Evolutionary conservation across 1,140 invertebrate genomes (phyloP), one percentile per base, ranked within the genome.

Genomic region (Hyles euphorbiae): DNA sequence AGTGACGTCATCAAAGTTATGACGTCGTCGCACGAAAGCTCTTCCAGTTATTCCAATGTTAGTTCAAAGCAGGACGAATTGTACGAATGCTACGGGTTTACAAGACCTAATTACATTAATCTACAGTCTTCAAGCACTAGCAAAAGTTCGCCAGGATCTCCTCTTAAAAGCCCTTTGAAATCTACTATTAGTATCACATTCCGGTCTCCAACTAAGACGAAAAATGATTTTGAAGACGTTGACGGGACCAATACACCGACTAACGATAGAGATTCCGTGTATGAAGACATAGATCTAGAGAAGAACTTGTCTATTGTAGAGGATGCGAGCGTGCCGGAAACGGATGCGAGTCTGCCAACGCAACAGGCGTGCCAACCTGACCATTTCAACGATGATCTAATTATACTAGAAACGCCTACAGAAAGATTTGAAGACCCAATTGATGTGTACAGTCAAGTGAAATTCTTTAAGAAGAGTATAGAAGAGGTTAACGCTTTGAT

Each of bases 381-480:
- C 6, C 70, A 78, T 60, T 74, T 81, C 33, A 67, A 56, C 53
- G 71, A 81, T 51, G 82, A 88, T 61, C 55, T 88, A 5, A 88
- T 88, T 10, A 88, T 86, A 10, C 61, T 88, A 48, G 86, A 88
- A 62, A 86, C 82, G 0, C 86, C 86, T 0, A 83, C 77, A 2
- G 56, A 70, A 32, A 66, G 76, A 0, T 54, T 65, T 8, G 44
- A 74, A 12, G 70, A 81, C 2, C 76, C 89, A 52, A 70, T 82
- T 51, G 91, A 90, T 43, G 92, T 95, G 0, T 95, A 95, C 70
- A 93, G 94, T 68, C 93, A 95, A 87, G 93, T 95, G 0, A 94
- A 94, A 68, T 92, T 94, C 67, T 93, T 95, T 60, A 90, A 92
- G 43, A 90, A 92, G 66, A 94, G 93, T 12, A 92, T 95, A 52